These are phyloP conservation scores for Gymnoscopelus braueri DNA, from an alignment of 2,797 vertebrate species.

Conservation along the genomic window DNA sequence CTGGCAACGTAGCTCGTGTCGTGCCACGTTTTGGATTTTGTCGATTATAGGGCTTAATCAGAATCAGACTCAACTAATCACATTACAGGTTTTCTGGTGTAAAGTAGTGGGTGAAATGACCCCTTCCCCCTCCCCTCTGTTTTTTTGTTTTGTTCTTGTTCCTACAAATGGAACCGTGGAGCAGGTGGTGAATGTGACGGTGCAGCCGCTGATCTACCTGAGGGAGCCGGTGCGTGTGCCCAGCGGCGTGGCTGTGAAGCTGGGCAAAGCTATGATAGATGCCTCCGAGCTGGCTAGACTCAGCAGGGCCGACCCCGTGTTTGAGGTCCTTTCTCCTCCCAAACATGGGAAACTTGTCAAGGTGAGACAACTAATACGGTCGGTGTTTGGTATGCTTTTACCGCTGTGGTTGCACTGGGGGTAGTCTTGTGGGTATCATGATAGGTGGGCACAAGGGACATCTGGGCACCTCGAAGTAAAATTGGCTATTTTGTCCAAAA, in stretches of 20 bases:
- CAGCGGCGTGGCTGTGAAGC: conserved; percentile 78
- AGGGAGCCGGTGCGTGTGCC: conserved; percentile 78
- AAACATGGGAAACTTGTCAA: conserved; percentile 85
- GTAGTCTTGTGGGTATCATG: too few relatives aligned
- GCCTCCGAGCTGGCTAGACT: conserved; percentile 86
- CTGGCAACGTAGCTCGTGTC: too few relatives aligned
- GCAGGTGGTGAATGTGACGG: conserved; percentile 81
- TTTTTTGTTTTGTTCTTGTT: too few relatives aligned
- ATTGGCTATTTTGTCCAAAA: too few relatives aligned
- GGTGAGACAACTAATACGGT: conserved; percentile 55
- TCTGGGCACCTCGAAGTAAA: too few relatives aligned
- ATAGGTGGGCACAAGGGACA: too few relatives aligned
- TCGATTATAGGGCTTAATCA: too few relatives aligned
- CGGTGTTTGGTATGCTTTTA: background rate
- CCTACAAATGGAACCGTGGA: conserved; percentile 17
- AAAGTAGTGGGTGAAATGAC: too few relatives aligned
- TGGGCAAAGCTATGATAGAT: conserved; percentile 86
- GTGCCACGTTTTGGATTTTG: too few relatives aligned
- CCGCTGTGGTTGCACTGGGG: background rate
- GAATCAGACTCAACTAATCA: too few relatives aligned
- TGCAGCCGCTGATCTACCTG: conserved; percentile 81
- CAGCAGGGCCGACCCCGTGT: conserved; percentile 85
- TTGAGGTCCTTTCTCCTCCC: conserved; percentile 85
- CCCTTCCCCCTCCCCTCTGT: too few relatives aligned
- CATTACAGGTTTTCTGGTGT: too few relatives aligned